Percentiles rank a stretch among this genome's conserved stretches.
Conservation (phyloP, 2,797 vertebrate species). For the Poecilia gillii region DNA sequence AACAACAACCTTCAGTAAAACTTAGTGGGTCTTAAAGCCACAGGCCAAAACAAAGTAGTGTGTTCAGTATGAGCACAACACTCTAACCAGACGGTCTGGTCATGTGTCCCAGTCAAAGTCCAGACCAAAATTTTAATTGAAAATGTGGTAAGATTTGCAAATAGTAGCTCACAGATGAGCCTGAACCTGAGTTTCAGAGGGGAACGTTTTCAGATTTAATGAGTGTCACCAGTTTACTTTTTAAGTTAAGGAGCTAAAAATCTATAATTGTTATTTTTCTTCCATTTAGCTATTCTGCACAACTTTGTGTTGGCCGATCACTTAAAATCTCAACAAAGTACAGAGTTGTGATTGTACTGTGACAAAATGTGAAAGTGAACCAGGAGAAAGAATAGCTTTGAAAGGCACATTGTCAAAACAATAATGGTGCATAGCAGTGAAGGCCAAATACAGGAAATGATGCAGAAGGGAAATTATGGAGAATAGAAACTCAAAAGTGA, state of each 20-base stretch:
- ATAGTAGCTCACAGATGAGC: too few relatives aligned
- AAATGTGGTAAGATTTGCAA: too few relatives aligned
- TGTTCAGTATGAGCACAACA: too few relatives aligned
- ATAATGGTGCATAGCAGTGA: not conserved
- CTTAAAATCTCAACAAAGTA: not conserved
- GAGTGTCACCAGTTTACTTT: not conserved
- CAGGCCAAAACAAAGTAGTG: not conserved
- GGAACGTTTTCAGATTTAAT: not conserved
- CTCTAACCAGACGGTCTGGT: too few relatives aligned
- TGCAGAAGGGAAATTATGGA: not conserved
- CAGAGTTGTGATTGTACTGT: not conserved
- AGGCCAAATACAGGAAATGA: not conserved
- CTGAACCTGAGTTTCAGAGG: too few relatives aligned
- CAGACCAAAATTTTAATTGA: too few relatives aligned
- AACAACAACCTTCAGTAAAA: not conserved
- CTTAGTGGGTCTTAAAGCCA: not conserved
- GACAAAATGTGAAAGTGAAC: not conserved
- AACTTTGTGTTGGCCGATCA: not conserved
- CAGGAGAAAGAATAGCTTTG: not conserved
- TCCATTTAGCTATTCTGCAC: not conserved
- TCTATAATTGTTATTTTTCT: not conserved
- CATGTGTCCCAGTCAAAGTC: too few relatives aligned
- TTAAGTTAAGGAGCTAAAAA: too few relatives aligned
- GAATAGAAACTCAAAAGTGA: not conserved
- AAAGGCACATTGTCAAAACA: not conserved